Evolutionary conservation across 2,888 invertebrate species (phyloP).

Genomic region (Timema podura): DNA sequence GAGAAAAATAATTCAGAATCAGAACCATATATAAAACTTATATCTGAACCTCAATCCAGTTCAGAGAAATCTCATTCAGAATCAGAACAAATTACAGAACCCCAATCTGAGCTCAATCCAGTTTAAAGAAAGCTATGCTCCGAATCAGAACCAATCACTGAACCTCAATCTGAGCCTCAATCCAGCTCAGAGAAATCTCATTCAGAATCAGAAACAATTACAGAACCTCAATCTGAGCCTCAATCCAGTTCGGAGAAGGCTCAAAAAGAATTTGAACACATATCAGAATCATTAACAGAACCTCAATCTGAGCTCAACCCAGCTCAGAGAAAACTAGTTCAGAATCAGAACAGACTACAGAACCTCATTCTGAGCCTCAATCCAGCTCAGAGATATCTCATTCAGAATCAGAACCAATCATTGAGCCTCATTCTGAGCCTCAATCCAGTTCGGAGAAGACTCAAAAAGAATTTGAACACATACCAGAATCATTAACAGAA

Average conservation of each 20-base stretch:
- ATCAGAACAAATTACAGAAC: constrained; percentile 34
- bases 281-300: constrained; percentile 16
- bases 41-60: neutral
- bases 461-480: neutral
- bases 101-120: constrained; percentile 36
- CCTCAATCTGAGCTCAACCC: constrained; percentile 22
- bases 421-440: constrained; percentile 31
- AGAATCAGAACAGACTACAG: constrained; percentile 35
- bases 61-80: neutral
- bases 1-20: neutral
- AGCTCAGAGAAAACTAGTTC: constrained; percentile 33
- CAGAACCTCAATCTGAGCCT: constrained; percentile 23
- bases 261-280: neutral
- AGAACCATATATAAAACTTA: neutral
- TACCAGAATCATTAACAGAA: constrained; percentile 16
- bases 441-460: constrained; percentile 17
- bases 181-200: constrained; percentile 31
- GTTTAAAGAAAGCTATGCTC: too few relatives aligned
- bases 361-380: constrained; percentile 24
- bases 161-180: constrained; percentile 35
- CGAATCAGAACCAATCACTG: constrained; percentile 33
- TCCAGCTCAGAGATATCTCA: constrained; percentile 34
- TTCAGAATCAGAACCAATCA: constrained; percentile 33
- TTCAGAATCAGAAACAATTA: constrained; percentile 24
- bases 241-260: neutral